Evolutionary conservation across 2,797 vertebrate species (phyloP), one percentile per base, ranked within the genome.

Genomic region (Myioborus melanocephalus): DNA sequence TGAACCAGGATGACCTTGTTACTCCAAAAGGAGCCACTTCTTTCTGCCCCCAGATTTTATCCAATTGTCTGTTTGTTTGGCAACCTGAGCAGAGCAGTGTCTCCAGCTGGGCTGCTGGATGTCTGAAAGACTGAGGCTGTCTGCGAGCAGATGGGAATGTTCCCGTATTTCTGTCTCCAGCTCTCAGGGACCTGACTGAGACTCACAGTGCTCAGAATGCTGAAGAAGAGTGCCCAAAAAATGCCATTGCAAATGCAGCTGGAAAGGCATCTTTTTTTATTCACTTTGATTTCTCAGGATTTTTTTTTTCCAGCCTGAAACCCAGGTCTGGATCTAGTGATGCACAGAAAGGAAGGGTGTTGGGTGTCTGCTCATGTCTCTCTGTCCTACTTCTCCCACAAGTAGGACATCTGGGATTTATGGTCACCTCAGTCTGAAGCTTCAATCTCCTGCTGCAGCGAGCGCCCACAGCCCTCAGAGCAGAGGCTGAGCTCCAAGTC

Each of bases 51-150:
- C 63, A 65, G 89, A 77, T 76, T 84, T 90, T 71, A 86, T 60
- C 69, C 80, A 91, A 75, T 83, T 95, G 72, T 90, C 83, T 83
- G 9, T 86, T 84, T 90, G 72, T 81, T 94, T 95, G 91, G 91
- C 79, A 94, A 78, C 76, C 91, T 91, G 85, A 88, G 76, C 72
- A 34, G 90, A 91, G 57, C 68, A 52, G 84, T 89, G 80, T 89
- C 89, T 92, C 89, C 87, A 94, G 91, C 91, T 81, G 89, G 87
- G 35, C 65, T 92, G 94, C 75, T 93, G 91, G 91, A 64, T 83
- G 76, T 83, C 87, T 96, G 94, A 86, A 93, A 93, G 82, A 70
- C 65, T 64, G 41, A 93, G 72, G 55, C 83, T 89, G 90, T 34
- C 88, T 89, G 72, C 0, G 43, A 95, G 91, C 82, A 94, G 91